These are phyloP conservation scores for Phymatocera aterrima DNA, from an alignment of 2,888 invertebrate species.

Conservation along the genomic window DNA sequence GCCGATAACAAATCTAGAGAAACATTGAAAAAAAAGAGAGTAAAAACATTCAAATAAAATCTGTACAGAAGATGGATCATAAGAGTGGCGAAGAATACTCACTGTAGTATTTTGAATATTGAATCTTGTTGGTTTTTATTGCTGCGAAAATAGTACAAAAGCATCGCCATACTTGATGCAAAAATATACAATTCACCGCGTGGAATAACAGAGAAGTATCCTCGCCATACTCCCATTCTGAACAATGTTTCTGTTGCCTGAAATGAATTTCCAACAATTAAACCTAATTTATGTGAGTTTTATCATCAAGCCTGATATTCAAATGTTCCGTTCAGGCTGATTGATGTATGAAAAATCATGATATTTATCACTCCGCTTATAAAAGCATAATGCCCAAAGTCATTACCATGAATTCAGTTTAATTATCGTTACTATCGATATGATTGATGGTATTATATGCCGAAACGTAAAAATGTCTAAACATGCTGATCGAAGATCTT, in stretches of 20 bases:
- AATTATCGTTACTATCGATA: background rate
- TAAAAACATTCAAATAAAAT: conserved; percentile 21
- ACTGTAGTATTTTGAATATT: conserved; percentile 81
- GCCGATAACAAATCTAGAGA: conserved; percentile 79
- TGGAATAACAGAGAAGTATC: conserved; percentile 79
- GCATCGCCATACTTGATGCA: conserved; percentile 78
- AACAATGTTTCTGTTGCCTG: conserved; percentile 87
- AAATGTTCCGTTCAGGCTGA: no score
- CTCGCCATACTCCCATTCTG: conserved; percentile 82
- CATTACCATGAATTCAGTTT: no score
- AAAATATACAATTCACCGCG: conserved; percentile 83
- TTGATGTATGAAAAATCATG: no score
- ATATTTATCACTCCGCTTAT: no score
- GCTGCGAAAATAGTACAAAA: conserved; percentile 79
- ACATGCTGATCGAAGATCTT: background rate
- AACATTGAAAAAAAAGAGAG: conserved; percentile 33
- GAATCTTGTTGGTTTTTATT: conserved; percentile 77
- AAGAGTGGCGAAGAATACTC: conserved; percentile 47
- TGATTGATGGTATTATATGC: background rate
- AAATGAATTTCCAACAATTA: conserved; percentile 51
- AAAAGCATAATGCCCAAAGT: background rate
- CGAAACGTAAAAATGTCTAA: background rate
- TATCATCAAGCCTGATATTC: no score
- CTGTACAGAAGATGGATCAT: background rate
- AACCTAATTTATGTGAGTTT: no score